Percentiles rank a stretch among this genome's conserved stretches.
phyloP scores from a whole-genome alignment of 1,140 invertebrate genomes.

The Drosophila varians region DNA sequence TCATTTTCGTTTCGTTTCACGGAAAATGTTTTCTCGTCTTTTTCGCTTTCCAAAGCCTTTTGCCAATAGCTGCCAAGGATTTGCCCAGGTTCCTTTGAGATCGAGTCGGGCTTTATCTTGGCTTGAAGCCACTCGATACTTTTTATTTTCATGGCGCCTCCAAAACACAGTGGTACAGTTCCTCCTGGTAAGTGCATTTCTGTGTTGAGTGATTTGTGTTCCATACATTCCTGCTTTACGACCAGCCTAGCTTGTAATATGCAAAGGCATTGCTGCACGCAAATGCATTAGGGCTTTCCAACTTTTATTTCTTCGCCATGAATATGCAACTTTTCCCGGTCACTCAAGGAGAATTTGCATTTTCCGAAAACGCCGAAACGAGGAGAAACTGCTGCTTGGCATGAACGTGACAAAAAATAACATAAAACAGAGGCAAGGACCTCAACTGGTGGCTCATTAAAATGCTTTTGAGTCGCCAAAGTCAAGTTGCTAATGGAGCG shows the following conservation, averaged over 20 bases:
- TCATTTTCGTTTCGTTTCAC: constrained; percentile 2
- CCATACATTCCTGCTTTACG: constrained; percentile 24
- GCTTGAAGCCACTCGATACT: constrained; percentile 3
- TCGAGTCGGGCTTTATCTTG: constrained; percentile 21
- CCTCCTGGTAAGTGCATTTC: constrained; percentile 46
- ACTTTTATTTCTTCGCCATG: constrained; percentile 45
- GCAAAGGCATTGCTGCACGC: constrained; percentile 53
- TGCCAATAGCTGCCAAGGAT: constrained; percentile 14
- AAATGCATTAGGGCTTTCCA: constrained; percentile 54
- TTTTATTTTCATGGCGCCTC: not conserved
- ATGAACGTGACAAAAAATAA: constrained; percentile 7
- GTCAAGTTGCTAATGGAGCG: constrained; percentile 60
- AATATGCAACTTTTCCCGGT: constrained; percentile 57
- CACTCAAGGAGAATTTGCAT: constrained; percentile 61
- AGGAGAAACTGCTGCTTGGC: constrained; percentile 48
- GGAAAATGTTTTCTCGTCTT: constrained; percentile 3
- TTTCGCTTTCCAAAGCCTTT: constrained; percentile 12
- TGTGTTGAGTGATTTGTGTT: constrained; percentile 39
- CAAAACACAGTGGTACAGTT: not conserved
- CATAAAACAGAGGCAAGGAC: not conserved
- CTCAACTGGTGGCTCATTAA: constrained; percentile 62
- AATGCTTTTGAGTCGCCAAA: constrained; percentile 57
- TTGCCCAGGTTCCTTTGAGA: constrained; percentile 54
- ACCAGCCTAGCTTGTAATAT: constrained; percentile 38
- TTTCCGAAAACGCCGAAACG: constrained; percentile 25